phyloP scores from a whole-genome alignment of 1,140 invertebrate species.

The Fragariocoptes setiger region DNA sequence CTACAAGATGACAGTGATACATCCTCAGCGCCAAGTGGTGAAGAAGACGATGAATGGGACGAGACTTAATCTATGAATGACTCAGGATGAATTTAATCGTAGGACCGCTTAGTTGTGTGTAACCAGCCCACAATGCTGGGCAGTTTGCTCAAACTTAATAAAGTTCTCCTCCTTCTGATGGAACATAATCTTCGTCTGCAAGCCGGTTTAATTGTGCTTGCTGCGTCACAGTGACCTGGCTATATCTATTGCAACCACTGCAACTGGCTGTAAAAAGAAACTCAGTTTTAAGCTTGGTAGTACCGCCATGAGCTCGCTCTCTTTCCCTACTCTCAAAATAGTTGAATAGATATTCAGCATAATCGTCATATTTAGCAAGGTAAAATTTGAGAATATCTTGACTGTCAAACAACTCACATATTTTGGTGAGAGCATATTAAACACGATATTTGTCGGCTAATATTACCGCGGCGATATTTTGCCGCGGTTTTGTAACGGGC shows the following conservation, averaged over 20 bases:
- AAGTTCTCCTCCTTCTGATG: slow-evolving; percentile 33
- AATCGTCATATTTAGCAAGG: slow-evolving; percentile 34
- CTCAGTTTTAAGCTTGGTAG: slow-evolving; percentile 14
- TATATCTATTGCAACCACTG: slow-evolving; percentile 42
- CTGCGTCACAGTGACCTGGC: slow-evolving; percentile 26
- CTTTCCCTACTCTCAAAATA: slow-evolving; percentile 27
- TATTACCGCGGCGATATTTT: no score
- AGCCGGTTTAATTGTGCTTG: slow-evolving; percentile 30
- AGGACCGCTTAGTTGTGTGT: no score
- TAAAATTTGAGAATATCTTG: slow-evolving; percentile 39
- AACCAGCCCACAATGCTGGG: no score
- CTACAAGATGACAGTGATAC: slow-evolving; percentile 24
- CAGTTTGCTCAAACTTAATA: slow-evolving; percentile 20
- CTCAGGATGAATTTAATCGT: no score
- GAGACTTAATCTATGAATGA: no score
- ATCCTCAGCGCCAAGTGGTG: slow-evolving; percentile 14
- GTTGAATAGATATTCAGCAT: slow-evolving; percentile 33
- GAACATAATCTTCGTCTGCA: slow-evolving; percentile 29
- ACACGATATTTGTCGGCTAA: slow-evolving; percentile 68
- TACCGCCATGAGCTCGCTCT: slow-evolving; percentile 13
- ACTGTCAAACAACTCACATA: slow-evolving; percentile 38
- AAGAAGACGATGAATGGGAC: slow-evolving; percentile 19
- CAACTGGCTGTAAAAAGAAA: slow-evolving; percentile 27
- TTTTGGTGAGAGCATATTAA: slow-evolving; percentile 40
- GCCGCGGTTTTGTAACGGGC: slow-evolving; percentile 40